Conservation (phyloP, 1,140 invertebrate genomes). For the Galleria mellonella region DNA sequence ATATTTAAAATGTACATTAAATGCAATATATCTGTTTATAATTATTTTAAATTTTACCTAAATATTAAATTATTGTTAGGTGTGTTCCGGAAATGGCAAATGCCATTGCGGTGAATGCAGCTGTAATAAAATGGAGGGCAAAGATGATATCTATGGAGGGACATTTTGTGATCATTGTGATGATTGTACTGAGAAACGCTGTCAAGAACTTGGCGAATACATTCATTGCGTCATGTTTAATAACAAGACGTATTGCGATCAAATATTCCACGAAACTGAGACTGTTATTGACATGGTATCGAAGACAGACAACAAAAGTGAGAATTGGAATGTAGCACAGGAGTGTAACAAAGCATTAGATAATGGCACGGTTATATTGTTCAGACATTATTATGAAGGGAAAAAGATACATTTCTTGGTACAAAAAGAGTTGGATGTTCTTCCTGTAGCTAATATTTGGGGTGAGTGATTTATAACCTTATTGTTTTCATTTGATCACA, state of each 20-base stretch:
- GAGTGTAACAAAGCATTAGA: conserved; percentile 29
- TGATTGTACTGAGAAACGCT: conserved; percentile 67
- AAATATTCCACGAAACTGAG: conserved; percentile 64
- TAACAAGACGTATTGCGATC: conserved; percentile 63
- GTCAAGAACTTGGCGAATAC: conserved; percentile 85
- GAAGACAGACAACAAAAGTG: conserved; percentile 32
- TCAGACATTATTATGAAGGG: conserved; percentile 33
- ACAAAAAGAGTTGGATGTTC: conserved; percentile 38
- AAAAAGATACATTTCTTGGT: conserved; percentile 25
- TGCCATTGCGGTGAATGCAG: conserved; percentile 80
- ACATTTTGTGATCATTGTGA: conserved; percentile 82
- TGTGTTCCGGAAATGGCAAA: conserved; percentile 79
- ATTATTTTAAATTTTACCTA: conserved; percentile 4
- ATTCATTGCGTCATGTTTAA: conserved; percentile 78
- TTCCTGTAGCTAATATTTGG: conserved; percentile 30
- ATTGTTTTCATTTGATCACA: too few relatives aligned
- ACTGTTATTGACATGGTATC: conserved; percentile 51
- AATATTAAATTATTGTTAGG: too few relatives aligned
- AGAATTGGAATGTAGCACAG: conserved; percentile 15
- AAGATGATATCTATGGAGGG: conserved; percentile 76
- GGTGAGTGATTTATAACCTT: conserved; percentile 34
- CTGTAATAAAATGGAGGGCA: conserved; percentile 67
- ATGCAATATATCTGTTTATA: too few relatives aligned
- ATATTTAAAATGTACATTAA: too few relatives aligned
- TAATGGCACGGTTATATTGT: conserved; percentile 31